These are phyloP conservation scores for Nomia melanderi DNA, from an alignment of 1,140 invertebrate species.

Conservation along the genomic window DNA sequence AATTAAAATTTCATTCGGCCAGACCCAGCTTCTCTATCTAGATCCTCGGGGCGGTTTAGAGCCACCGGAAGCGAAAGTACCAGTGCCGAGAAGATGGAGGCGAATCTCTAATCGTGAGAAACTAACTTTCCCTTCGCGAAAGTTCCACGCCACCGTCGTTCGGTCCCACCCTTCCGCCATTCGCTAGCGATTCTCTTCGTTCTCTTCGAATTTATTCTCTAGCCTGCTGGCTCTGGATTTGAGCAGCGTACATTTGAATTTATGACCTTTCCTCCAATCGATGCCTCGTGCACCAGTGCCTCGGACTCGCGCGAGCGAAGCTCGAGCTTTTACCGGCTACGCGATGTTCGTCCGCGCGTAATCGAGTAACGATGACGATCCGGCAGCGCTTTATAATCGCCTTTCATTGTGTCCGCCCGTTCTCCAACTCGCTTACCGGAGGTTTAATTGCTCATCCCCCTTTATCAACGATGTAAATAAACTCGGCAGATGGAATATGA, in stretches of 20 bases:
- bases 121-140: slow-evolving; percentile 62
- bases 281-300: slow-evolving; percentile 26
- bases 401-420: not conserved
- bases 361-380: not conserved
- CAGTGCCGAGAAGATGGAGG: slow-evolving; percentile 6
- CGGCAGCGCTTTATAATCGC: not conserved
- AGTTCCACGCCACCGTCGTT: slow-evolving; percentile 46
- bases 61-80: slow-evolving; percentile 48
- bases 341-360: too few relatives aligned
- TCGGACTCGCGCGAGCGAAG: slow-evolving; percentile 23
- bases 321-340: too few relatives aligned
- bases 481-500: not conserved
- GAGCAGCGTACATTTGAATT: slow-evolving; percentile 44
- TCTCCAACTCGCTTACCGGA: too few relatives aligned
- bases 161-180: not conserved
- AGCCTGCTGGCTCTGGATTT: slow-evolving; percentile 45
- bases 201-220: slow-evolving; percentile 52
- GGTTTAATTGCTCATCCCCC: slow-evolving; percentile 12
- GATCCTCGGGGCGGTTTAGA: slow-evolving; percentile 47
- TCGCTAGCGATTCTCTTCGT: slow-evolving; percentile 22
- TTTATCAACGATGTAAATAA: slow-evolving; percentile 1
- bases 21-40: slow-evolving; percentile 60
- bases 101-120: slow-evolving; percentile 65
- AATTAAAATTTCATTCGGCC: slow-evolving; percentile 79
- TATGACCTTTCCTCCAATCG: slow-evolving; percentile 37